Evolutionary conservation across 2,113 vertebrate species (phyloP).

Genomic region (Litocranius walleri): DNA sequence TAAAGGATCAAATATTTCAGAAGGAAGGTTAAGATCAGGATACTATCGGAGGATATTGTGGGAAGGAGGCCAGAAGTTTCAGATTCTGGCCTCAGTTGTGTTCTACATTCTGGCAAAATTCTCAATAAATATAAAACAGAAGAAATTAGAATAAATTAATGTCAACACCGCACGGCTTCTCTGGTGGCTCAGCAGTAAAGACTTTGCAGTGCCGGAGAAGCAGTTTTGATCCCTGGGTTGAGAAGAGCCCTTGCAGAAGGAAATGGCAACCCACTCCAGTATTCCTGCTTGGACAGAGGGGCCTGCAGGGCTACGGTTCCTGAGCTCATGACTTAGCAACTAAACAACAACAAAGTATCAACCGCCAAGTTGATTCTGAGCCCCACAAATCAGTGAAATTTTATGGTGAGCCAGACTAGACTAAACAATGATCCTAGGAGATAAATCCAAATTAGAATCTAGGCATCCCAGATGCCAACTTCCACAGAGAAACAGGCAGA

Average conservation of each 20-base stretch:
- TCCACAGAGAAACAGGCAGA: neutral
- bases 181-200: neutral
- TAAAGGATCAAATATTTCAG: neutral
- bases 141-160: neutral
- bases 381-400: neutral
- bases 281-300: neutral
- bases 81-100: neutral
- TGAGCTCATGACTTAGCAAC: neutral
- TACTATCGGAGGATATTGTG: neutral
- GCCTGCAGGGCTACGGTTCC: neutral
- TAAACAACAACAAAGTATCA: neutral
- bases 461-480: neutral
- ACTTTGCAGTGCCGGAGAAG: neutral
- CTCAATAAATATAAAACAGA: neutral
- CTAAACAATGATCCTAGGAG: neutral
- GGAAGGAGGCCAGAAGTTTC: neutral
- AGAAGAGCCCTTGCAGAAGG: neutral
- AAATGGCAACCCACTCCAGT: neutral
- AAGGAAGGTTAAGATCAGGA: neutral
- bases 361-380: neutral
- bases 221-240: neutral
- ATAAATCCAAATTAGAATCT: neutral
- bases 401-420: neutral
- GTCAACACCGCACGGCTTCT: neutral
- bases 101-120: neutral